Base-by-base conservation (phyloP, 2,888 invertebrate genomes). In the Euplagia quadripunctaria region DNA sequence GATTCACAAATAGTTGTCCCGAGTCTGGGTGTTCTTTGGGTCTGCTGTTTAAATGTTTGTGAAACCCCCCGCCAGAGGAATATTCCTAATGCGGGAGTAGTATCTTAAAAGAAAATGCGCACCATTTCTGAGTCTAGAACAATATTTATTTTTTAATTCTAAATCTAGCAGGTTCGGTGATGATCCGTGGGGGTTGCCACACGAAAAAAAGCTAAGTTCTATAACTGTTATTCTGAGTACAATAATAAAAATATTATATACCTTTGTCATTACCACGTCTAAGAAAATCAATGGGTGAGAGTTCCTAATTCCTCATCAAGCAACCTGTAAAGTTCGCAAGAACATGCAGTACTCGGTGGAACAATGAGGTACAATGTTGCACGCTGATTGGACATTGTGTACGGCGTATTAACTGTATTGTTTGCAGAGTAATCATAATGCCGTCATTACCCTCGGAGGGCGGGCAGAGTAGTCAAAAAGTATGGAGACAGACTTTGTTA, bases 361-460 rank as follows among this genome's bases (percentile, higher is more conserved):
- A 88, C 87, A 87, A 86, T 82, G 79, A 66, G 55, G 67, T 42
- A 70, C 70, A 75, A 70, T 75, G 75, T 84, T 77, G 74, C 46
- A 83, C 89, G 88, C 90, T 95, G 95, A 95, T 95, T 95, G 94
- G 88, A 84, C 91, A 95, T 95, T 95, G 95, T 95, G 91, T 91
- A 87, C 82, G 90, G 84, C 82, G 87, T 94, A 94, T 95, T 95
- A 94, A 93, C 92, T 82, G 93, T 89, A 95, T 96, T 96, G 95
- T 96, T 95, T 95, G 94, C 84, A 82, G 85, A 88, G 88, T 94
- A 94, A 94, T 95, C 94, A 92, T 94, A 93, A 94, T 89, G 90
- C 88, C 92, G 87, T 91, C 91, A 92, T 92, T 93, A 90, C 90
- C 88, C 88, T 86, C 81, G 74, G 81, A 87, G 88, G 89, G 89